Base-by-base conservation (phyloP, 1,140 invertebrate species). In the Tetragonula clypearis region DNA sequence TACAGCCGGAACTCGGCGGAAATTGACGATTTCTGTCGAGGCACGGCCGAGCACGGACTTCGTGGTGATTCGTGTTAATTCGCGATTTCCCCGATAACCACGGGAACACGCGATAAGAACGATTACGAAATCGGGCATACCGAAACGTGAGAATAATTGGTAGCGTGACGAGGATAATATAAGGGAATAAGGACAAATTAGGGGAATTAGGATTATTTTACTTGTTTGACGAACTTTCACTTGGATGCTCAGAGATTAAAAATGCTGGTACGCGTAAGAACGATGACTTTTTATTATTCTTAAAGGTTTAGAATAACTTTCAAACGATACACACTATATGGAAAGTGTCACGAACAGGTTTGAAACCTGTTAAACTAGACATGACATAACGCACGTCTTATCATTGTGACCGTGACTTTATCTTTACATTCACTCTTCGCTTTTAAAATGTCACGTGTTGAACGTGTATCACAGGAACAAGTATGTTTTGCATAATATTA, bases 1-100 rank as follows among this genome's bases (percentile, higher is more conserved):
- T 30, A 14, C 12, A 65, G 12, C n/a, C 81, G 74, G 74, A 69
- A 58, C 30, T 68, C 35, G 26, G 53, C 81, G 81, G 81, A 83
- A 83, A 77, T 83, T 83, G 74, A 78, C 81, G 81, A 78, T 83
- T 83, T 49, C 74, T 78, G 74, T 83, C 81, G 81, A 78, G 73
- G 5, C 8, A 79, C 76, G 49, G n/a, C 21, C 56, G 76, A 62
- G 21, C 14, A 12, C n/a, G 23, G 5, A 26, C 72, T 66, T 79
- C 66, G 68, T 30, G 41, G 15, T 60, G 26, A 21, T 55, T 55
- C 68, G 56, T 35, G 82, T 35, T 79, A 60, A 49, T 71, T 84
- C 82, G 82, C 82, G 68, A 79, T 84, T 60, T 53, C 72, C 72
- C 60, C 53, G 80, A 82, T 76, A 77, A 77, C 72, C 6, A 21